Evolutionary conservation across 2,113 vertebrate genomes (phyloP).

Genomic region (Nerophis ophidion): DNA sequence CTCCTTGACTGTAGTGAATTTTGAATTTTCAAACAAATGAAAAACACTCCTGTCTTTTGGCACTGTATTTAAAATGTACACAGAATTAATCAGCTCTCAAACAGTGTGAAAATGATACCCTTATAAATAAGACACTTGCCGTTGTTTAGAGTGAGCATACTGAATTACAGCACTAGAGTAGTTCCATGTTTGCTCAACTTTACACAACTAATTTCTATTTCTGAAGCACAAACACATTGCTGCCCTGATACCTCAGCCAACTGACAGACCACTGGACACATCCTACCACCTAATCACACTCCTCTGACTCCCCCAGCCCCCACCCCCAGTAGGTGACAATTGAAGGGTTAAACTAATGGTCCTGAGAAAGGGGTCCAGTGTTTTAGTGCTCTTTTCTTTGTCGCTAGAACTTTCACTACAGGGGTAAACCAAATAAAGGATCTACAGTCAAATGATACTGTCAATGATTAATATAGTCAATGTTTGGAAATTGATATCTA

Average conservation of each 20-base stretch:
- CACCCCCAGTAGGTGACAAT: slow-evolving; percentile 53
- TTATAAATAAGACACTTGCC: slow-evolving; percentile 20
- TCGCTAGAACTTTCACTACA: slow-evolving; percentile 18
- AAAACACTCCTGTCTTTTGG: slow-evolving; percentile 56
- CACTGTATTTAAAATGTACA: slow-evolving; percentile 8
- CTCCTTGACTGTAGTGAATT: slow-evolving; percentile 52
- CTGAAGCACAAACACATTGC: slow-evolving; percentile 18
- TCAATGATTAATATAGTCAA: not conserved
- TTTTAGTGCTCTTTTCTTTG: slow-evolving; percentile 28
- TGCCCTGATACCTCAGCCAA: slow-evolving; percentile 21
- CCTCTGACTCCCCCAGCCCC: slow-evolving; percentile 22
- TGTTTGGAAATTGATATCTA: not conserved
- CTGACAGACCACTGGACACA: slow-evolving; percentile 34
- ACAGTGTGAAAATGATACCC: slow-evolving; percentile 39
- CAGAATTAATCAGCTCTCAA: slow-evolving; percentile 55
- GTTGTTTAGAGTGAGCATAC: slow-evolving; percentile 10
- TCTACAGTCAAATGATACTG: not conserved
- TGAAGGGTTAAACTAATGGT: slow-evolving; percentile 62
- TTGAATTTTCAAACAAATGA: slow-evolving; percentile 43
- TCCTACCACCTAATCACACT: slow-evolving; percentile 34
- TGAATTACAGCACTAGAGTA: not conserved
- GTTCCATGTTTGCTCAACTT: not conserved
- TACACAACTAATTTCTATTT: not conserved
- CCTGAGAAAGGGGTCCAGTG: slow-evolving; percentile 30
- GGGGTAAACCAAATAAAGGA: slow-evolving; percentile 9